Evolutionary conservation across 2,888 invertebrate genomes (phyloP).

Genomic region (Mimachlamys varia): DNA sequence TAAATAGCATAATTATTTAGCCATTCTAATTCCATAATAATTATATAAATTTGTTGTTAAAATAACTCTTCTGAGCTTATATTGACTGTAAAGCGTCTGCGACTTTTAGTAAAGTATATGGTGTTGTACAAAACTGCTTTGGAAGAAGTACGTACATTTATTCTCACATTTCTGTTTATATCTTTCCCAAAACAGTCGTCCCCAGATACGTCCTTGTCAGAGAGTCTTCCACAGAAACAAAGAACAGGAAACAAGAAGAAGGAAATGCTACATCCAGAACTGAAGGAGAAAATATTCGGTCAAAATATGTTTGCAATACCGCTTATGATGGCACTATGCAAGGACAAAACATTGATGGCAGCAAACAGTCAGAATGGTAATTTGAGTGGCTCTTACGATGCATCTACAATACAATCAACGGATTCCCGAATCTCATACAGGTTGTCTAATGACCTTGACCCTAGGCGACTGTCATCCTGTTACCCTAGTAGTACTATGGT

Average conservation of each 20-base stretch:
- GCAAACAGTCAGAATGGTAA: slow-evolving; percentile 64
- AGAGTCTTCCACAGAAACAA: slow-evolving; percentile 55
- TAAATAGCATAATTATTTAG: no score
- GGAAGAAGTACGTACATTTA: no score
- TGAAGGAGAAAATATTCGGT: slow-evolving; percentile 71
- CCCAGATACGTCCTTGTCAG: slow-evolving; percentile 37
- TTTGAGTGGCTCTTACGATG: slow-evolving; percentile 66
- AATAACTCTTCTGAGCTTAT: no score
- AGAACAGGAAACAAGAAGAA: slow-evolving; percentile 64
- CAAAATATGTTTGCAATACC: slow-evolving; percentile 85
- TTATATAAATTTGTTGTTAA: no score
- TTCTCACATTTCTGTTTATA: no score
- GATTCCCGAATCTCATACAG: slow-evolving; percentile 67
- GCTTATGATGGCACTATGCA: slow-evolving; percentile 95
- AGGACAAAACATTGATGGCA: slow-evolving; percentile 90
- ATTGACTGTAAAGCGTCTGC: no score
- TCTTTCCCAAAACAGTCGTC: slow-evolving; percentile 13
- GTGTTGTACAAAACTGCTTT: no score
- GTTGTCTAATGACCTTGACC: slow-evolving; percentile 70
- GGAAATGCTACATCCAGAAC: slow-evolving; percentile 73
- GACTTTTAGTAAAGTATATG: no score
- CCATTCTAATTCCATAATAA: no score
- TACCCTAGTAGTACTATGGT: slow-evolving; percentile 69
- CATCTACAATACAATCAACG: slow-evolving; percentile 69
- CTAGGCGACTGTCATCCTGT: slow-evolving; percentile 72